A percentile compares a stretch with the other conserved stretches of the same genome.
Conservation (phyloP, 2,888 invertebrate genomes). For the Pseudoips prasinana region DNA sequence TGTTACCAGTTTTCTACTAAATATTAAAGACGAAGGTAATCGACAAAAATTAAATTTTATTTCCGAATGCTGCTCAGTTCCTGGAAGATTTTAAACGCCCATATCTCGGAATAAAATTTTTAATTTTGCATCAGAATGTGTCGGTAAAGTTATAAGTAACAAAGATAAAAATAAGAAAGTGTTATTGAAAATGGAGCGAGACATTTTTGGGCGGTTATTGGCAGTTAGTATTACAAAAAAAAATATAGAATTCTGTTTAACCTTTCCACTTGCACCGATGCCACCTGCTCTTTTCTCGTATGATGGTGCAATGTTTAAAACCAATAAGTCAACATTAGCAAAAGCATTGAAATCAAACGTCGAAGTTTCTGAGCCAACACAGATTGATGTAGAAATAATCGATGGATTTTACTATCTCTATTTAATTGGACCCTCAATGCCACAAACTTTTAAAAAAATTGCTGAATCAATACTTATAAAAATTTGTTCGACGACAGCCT, state of each 20-base stretch:
- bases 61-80: constrained; percentile 24
- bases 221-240: constrained; percentile 38
- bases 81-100: constrained; percentile 31
- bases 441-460: constrained; percentile 26
- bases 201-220: constrained; percentile 28
- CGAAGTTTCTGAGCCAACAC: constrained; percentile 8
- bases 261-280: constrained; percentile 31
- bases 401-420: constrained; percentile 30
- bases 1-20: constrained; percentile 37
- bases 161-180: constrained; percentile 28
- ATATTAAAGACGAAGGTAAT: constrained; percentile 24
- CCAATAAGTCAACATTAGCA: constrained; percentile 8
- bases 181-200: constrained; percentile 38
- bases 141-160: constrained; percentile 21
- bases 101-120: constrained; percentile 33
- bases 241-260: constrained; percentile 35
- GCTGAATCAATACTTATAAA: constrained; percentile 25
- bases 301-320: constrained; percentile 9
- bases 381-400: constrained; percentile 26
- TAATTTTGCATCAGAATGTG: constrained; percentile 35
- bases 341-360: constrained; percentile 4
- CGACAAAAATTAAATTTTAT: constrained; percentile 32
- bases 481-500: constrained; percentile 16
- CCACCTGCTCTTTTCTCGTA: constrained; percentile 7
- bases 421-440: constrained; percentile 15